These are phyloP conservation scores for Takifugu bimaculatus DNA, from an alignment of 2,113 vertebrate genomes.

Conservation along the genomic window DNA sequence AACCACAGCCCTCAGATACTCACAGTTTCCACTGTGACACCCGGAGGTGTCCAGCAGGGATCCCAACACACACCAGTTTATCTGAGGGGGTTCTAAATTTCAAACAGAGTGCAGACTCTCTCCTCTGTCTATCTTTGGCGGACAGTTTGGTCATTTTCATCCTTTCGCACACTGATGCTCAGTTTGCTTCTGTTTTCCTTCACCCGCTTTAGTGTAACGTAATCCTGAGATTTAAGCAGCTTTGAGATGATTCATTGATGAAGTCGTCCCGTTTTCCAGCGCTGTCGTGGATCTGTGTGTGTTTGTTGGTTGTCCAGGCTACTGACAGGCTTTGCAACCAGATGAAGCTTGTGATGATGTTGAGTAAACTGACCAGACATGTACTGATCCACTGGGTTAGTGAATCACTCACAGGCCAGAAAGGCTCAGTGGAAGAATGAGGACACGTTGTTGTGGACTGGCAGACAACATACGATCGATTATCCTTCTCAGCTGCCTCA, in stretches of 20 bases:
- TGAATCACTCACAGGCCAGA: slow-evolving; percentile 10
- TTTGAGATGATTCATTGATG: too few species aligned
- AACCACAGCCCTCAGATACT: slow-evolving; percentile 31
- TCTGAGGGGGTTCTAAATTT: slow-evolving; percentile 72
- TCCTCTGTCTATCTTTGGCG: not conserved
- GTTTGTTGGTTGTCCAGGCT: too few species aligned
- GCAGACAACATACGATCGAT: too few species aligned
- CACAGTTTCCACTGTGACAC: slow-evolving; percentile 70
- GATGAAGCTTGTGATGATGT: not conserved
- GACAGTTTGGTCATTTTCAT: not conserved
- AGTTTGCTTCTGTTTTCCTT: not conserved
- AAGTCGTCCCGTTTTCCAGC: too few species aligned
- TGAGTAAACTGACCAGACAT: slow-evolving; percentile 28
- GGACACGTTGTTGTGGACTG: too few species aligned
- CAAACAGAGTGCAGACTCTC: slow-evolving; percentile 76
- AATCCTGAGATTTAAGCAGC: too few species aligned
- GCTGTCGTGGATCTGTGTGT: too few species aligned
- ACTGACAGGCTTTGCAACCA: slow-evolving; percentile 8
- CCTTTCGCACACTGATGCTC: slow-evolving; percentile 11
- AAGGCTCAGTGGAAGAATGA: too few species aligned
- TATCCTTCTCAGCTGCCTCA: too few species aligned
- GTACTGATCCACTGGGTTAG: slow-evolving; percentile 1
- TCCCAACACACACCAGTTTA: slow-evolving; percentile 61
- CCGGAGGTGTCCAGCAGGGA: slow-evolving; percentile 79
- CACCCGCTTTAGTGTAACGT: too few species aligned